A percentile compares a stretch with the other conserved stretches of the same genome.
Conservation (phyloP, 2,797 vertebrate genomes). For the Cirrhinus molitorella region DNA sequence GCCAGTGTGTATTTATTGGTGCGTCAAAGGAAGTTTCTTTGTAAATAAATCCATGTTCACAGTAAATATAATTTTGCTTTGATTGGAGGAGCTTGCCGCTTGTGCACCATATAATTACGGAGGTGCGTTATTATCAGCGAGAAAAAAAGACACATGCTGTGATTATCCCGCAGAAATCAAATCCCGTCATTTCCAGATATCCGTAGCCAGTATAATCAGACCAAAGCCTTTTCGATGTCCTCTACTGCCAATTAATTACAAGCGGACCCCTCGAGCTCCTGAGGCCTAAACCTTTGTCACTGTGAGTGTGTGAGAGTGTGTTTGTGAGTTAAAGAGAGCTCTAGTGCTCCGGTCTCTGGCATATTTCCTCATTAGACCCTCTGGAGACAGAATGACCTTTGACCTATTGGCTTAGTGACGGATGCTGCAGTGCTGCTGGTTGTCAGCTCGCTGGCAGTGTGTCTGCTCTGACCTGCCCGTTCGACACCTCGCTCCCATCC, state of each 20-base stretch:
- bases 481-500: slow-evolving; percentile 50
- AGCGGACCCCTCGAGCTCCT: slow-evolving; percentile 23
- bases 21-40: slow-evolving; percentile 16
- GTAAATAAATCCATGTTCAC: slow-evolving; percentile 21
- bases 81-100: slow-evolving; percentile 26
- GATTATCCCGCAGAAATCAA: slow-evolving; percentile 44
- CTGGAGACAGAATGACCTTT: slow-evolving; percentile 52
- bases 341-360: slow-evolving; percentile 42
- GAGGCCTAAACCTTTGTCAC: slow-evolving; percentile 28
- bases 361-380: slow-evolving; percentile 63
- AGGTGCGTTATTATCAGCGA: slow-evolving; percentile 34
- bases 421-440: slow-evolving; percentile 54
- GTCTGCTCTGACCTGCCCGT: slow-evolving; percentile 49
- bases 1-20: slow-evolving; percentile 7
- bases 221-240: slow-evolving; percentile 31
- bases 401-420: slow-evolving; percentile 55
- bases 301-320: slow-evolving; percentile 12
- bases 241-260: slow-evolving; percentile 53
- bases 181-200: slow-evolving; percentile 29
- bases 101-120: slow-evolving; percentile 31
- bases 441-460: slow-evolving; percentile 53
- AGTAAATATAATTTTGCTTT: slow-evolving; percentile 39
- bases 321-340: slow-evolving; percentile 35
- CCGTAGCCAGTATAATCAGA: slow-evolving; percentile 21
- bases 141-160: slow-evolving; percentile 32